Percentiles rank a stretch among this genome's conserved stretches.
Evolutionary conservation across 1,140 invertebrate species (phyloP).

Genomic region (Brachionus rubens): DNA sequence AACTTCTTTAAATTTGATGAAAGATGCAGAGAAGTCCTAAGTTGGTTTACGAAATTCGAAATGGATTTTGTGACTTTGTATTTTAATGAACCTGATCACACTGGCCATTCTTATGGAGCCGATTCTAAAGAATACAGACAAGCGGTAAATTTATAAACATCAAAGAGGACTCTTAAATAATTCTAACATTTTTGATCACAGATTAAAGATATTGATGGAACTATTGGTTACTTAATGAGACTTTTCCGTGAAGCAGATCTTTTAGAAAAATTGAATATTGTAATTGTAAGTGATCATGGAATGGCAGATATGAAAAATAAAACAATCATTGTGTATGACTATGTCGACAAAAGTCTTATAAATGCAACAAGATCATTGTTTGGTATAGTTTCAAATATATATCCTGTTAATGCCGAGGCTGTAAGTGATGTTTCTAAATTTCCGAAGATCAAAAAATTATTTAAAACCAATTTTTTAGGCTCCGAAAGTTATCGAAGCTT

Average conservation of each 20-base stretch:
- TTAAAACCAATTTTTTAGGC: too few relatives aligned
- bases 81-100: constrained; percentile 70
- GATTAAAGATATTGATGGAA: constrained; percentile 18
- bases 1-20: constrained; percentile 47
- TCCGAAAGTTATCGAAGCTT: constrained; percentile 62
- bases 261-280: constrained; percentile 16
- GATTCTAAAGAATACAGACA: constrained; percentile 16
- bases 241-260: neutral
- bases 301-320: constrained; percentile 39
- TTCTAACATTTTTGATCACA: neutral
- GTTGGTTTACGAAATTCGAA: constrained; percentile 66
- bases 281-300: constrained; percentile 43
- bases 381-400: constrained; percentile 35
- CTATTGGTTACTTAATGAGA: constrained; percentile 27
- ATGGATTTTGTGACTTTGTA: constrained; percentile 67
- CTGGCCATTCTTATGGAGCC: constrained; percentile 33
- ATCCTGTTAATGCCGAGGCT: neutral
- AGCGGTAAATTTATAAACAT: constrained; percentile 6
- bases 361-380: constrained; percentile 3
- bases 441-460: too few relatives aligned
- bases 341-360: constrained; percentile 15
- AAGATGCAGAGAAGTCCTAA: constrained; percentile 66
- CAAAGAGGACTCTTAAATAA: too few relatives aligned
- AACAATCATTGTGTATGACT: constrained; percentile 25
- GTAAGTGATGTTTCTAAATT: neutral